phyloP scores from a whole-genome alignment of 2,113 vertebrate genomes.

The Dolichallabes microphthalmus region DNA sequence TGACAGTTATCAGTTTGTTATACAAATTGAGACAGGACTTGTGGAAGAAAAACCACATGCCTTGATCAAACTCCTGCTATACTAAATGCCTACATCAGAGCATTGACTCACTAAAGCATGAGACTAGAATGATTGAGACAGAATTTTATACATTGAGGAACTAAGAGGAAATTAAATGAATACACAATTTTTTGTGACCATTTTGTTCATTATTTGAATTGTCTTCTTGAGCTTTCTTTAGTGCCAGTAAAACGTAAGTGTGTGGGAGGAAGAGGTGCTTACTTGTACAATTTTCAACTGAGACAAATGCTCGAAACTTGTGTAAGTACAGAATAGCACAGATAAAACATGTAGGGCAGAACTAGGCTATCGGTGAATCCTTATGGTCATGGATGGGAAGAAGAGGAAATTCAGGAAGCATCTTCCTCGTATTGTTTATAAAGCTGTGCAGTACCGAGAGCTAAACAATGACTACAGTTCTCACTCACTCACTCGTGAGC shows the following conservation, averaged over 20 bases:
- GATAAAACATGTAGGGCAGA: background rate
- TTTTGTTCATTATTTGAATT: background rate
- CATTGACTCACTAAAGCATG: background rate
- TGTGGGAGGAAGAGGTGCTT: background rate
- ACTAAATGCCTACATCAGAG: background rate
- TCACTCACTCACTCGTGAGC: background rate
- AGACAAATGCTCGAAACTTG: background rate
- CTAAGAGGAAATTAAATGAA: background rate
- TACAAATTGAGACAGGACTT: background rate
- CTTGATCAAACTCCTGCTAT: background rate
- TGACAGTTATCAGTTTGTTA: background rate
- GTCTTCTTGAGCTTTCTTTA: background rate
- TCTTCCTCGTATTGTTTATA: constrained; percentile 5
- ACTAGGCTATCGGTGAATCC: background rate
- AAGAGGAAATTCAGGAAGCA: background rate
- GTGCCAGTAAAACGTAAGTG: background rate
- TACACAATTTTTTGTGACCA: background rate
- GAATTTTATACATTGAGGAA: background rate
- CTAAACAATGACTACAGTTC: background rate
- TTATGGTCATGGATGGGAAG: background rate
- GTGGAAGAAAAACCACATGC: background rate
- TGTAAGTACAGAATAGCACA: background rate
- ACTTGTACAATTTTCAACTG: background rate
- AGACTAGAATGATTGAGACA: background rate
- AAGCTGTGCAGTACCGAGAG: too few species aligned